Percentiles rank a stretch among this genome's conserved stretches.
Conservation (phyloP, 2,113 vertebrate genomes). For the Mugil cephalus region DNA sequence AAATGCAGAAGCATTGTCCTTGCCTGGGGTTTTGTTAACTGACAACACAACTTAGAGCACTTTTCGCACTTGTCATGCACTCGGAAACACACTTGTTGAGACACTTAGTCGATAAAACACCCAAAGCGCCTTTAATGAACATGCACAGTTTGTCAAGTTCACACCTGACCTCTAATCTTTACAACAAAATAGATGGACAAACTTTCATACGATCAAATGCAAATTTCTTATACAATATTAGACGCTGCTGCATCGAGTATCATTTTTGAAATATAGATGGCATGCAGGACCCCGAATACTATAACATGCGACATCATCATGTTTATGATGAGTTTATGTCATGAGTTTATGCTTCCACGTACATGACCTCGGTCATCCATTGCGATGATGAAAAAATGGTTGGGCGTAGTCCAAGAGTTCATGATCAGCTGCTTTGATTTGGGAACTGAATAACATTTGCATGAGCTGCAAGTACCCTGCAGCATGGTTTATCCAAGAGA, state of each 20-base stretch:
- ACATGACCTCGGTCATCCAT: neutral
- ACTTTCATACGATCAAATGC: neutral
- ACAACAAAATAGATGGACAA: neutral
- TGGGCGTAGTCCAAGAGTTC: neutral
- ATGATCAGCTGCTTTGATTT: neutral
- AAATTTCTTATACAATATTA: neutral
- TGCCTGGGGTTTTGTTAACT: neutral
- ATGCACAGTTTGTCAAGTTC: neutral
- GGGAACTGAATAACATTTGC: too few species aligned
- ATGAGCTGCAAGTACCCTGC: neutral
- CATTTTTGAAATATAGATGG: too few species aligned
- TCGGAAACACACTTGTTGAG: neutral
- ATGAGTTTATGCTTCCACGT: constrained; percentile 4
- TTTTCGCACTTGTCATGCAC: neutral
- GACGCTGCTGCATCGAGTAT: too few species aligned
- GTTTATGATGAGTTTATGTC: too few species aligned
- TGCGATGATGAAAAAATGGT: neutral
- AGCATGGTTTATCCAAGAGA: neutral
- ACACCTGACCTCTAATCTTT: neutral
- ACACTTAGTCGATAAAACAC: neutral
- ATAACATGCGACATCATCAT: neutral
- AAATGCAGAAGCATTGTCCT: neutral
- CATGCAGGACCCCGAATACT: neutral
- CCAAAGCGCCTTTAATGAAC: neutral
- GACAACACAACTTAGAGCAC: neutral